These are phyloP conservation scores for Gerris lacustris DNA, from an alignment of 2,888 invertebrate species.

Conservation along the genomic window DNA sequence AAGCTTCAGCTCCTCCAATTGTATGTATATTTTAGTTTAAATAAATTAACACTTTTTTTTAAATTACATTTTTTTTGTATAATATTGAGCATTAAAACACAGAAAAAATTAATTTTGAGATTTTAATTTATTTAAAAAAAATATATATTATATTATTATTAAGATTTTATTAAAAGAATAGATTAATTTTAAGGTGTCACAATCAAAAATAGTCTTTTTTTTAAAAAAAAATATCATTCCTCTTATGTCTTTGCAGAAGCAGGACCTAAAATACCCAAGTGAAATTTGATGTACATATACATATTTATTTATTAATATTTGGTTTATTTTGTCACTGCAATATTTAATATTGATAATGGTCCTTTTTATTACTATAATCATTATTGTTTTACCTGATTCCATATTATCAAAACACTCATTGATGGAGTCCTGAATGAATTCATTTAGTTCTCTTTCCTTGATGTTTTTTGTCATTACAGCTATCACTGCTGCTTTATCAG, in stretches of 20 bases:
- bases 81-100: neutral
- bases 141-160: constrained; percentile 5
- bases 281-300: no score
- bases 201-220: no score
- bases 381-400: constrained; percentile 23
- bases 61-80: neutral
- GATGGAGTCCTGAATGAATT: constrained; percentile 32
- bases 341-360: no score
- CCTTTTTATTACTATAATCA: no score
- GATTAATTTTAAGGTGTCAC: no score
- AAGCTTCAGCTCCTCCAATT: no score
- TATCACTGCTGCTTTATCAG: constrained; percentile 30
- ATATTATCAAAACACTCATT: constrained; percentile 32
- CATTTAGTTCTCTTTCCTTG: constrained; percentile 31
- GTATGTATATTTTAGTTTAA: no score
- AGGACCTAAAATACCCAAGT: no score
- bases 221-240: no score
- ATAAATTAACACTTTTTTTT: neutral
- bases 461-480: constrained; percentile 30
- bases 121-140: neutral
- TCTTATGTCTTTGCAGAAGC: no score
- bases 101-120: neutral
- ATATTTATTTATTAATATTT: no score
- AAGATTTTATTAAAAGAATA: neutral
- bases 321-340: no score